A percentile compares a stretch with the other conserved stretches of the same genome.
Conservation (phyloP, 2,113 vertebrate species). For the Opisthocomus hoazin region DNA sequence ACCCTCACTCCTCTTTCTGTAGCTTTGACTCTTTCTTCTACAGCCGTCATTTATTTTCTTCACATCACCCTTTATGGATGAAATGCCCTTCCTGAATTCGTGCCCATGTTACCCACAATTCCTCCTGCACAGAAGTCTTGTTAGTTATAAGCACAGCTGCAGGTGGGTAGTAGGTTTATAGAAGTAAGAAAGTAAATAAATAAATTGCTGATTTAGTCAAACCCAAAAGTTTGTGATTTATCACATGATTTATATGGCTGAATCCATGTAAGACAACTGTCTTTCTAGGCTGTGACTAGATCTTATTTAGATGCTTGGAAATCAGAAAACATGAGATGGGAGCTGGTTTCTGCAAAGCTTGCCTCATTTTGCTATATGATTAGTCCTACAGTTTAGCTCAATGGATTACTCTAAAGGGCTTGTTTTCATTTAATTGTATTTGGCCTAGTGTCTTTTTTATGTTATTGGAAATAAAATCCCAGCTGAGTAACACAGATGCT, state of each 20-base stretch:
- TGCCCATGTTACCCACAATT: not conserved
- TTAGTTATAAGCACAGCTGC: not conserved
- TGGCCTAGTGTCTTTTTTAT: not conserved
- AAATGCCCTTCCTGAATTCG: not conserved
- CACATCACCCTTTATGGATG: not conserved
- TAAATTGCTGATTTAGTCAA: not conserved
- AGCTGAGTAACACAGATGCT: not conserved
- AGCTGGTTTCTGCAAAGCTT: not conserved
- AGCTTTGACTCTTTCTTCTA: not conserved
- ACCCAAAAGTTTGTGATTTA: not conserved
- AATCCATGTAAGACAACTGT: not conserved
- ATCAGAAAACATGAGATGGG: not conserved
- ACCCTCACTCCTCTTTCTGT: not conserved
- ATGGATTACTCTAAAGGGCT: not conserved
- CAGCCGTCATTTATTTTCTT: not conserved
- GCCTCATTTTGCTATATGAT: not conserved
- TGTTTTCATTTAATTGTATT: not conserved
- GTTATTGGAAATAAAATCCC: not conserved
- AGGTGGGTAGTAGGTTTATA: not conserved
- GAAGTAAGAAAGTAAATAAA: not conserved
- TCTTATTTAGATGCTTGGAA: not conserved
- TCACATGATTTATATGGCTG: not conserved
- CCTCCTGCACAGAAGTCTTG: not conserved
- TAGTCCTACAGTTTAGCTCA: not conserved
- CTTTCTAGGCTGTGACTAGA: not conserved